Base-by-base conservation (phyloP, 1,140 invertebrate species). In the Ooceraea biroi region DNA sequence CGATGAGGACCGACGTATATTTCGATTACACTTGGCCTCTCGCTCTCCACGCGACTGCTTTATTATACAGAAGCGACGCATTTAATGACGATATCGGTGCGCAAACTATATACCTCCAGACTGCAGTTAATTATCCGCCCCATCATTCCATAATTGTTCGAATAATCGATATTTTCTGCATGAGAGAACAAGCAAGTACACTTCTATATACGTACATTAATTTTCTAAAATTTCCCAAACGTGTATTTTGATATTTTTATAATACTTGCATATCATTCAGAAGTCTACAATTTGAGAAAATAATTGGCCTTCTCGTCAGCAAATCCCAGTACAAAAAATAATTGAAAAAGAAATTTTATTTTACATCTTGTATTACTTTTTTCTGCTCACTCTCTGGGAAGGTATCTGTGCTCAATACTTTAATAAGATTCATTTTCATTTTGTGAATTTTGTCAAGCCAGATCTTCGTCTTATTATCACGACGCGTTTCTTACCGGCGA, bases 21-120 rank as follows among this genome's bases (percentile, higher is more conserved):
- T 77, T 69, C 65, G 50, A 55, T 44, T 55, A 30, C 48, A 41
- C 61, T 78, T 68, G 63, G 27, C 19, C 50, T 55, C n/a, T 69
- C 46, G 27, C 63, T 57, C 11, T 17, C 10, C 41, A 3, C 30
- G 10, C 41, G n/a, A 52, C 41, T 44, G n/a, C 46, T 66, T 41
- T 52, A 44, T 73, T 46, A 52, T 22, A 41, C n/a, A 36, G 5
- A 52, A 44, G 4, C 58, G n/a, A n/a, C 12, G 58, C 63, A n/a
- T n/a, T 76, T 58, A 25, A 73, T 58, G 25, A 27, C 36, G 4
- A 63, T 44, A 46, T 22, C 46, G 30, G 2, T 22, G 12, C 11
- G 11, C 19, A 11, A 14, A 36, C 2, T 44, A 4, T 48, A 17
- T 48, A 27, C 11, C 73, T 48, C 1, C 7, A 50, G 8, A 12